Evolutionary conservation across 1,140 invertebrate species (phyloP).

Genomic region (Brachionus plicatilis): DNA sequence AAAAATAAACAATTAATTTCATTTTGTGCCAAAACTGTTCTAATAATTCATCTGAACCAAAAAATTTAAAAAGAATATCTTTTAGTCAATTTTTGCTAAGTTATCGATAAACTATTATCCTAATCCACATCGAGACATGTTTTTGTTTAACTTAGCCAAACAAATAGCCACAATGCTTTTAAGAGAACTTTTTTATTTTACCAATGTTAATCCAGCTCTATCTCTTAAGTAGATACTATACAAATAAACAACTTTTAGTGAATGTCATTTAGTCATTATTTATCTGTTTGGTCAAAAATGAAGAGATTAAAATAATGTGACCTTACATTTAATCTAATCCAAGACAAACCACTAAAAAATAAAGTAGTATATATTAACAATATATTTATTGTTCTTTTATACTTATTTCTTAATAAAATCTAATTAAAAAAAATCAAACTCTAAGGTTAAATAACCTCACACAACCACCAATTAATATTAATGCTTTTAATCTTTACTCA

Average conservation of each 20-base stretch:
- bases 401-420: not conserved
- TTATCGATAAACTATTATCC: not conserved
- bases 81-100: not conserved
- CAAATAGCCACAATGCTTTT: not conserved
- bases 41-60: not conserved
- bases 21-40: not conserved
- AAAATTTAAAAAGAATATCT: not conserved
- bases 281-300: not conserved
- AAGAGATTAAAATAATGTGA: not conserved
- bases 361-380: not conserved
- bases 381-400: not conserved
- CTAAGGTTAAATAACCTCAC: not conserved
- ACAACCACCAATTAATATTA: not conserved
- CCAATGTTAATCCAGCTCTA: not conserved
- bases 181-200: not conserved
- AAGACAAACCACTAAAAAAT: not conserved
- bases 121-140: not conserved
- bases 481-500: not conserved
- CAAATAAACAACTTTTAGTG: not conserved
- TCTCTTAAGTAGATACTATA: not conserved
- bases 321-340: not conserved
- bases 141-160: not conserved
- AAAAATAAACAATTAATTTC: not conserved
- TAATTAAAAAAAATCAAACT: not conserved
- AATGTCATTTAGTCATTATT: constrained; percentile 16